Base-by-base conservation (phyloP, 2,113 vertebrate genomes). In the Drymodes brunneopygia region DNA sequence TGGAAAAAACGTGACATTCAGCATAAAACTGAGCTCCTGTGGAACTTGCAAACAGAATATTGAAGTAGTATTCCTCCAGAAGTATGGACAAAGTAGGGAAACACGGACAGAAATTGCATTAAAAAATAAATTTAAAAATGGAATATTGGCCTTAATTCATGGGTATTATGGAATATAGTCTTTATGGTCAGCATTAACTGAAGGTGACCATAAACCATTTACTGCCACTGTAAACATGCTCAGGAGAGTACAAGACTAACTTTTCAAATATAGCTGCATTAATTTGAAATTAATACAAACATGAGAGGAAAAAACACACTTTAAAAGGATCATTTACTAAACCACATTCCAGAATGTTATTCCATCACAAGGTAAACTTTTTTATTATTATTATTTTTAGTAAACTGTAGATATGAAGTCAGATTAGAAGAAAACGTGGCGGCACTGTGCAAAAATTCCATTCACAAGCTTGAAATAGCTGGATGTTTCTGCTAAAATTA, bases 401-500 rank as follows among this genome's bases (percentile, higher is more conserved):
- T 79, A 56, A 88, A 64, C 28, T 50, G 9, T 18, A 65, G 23
- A 14, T 79, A 29, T n/a, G 31, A 61, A 84, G 28, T 61, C 66
- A 69, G 20, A 95, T 48, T 27, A 2, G 24, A 79, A 71, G 48
- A 60, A 88, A 82, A 75, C 5, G 20, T 73, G 58, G 20, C 53
- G 50, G 85, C 45, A 28, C 13, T 6, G 1, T 64, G 90, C 38
- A 61, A 82, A 88, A 72, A 88, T 88, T 85, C 53, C 40, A 33
- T 80, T 82, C 54, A 74, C 23, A 60, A 16, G 28, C 61, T 40
- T 3, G 2, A 87, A 90, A 79, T 60, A 94, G 13, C 65, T 64
- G 48, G 22, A 74, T 36, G 40, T 56, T 84, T 81, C 86, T 95
- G 80, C 73, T 87, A 94, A 92, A 84, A 94, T 92, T 81, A 79